Conservation (phyloP, 2,888 invertebrate genomes). For the Acholoe squamosa region DNA sequence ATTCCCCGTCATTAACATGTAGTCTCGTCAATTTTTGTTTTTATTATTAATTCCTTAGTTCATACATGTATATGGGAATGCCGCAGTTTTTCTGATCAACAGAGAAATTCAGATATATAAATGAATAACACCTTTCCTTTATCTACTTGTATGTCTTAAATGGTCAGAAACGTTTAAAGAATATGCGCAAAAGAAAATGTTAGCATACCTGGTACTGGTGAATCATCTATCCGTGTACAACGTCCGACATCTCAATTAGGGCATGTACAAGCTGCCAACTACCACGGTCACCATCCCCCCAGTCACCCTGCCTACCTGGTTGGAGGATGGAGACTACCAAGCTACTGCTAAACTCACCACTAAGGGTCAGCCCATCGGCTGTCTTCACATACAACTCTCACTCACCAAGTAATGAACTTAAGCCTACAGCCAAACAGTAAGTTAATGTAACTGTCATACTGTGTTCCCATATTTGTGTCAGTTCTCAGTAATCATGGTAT, state of each 20-base stretch:
- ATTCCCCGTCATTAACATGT: too few species aligned
- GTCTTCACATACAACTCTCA: slow-evolving; percentile 48
- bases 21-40: too few species aligned
- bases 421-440: too few species aligned
- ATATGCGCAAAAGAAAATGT: too few species aligned
- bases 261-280: slow-evolving; percentile 39
- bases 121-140: neutral
- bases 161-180: too few species aligned
- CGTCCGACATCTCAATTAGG: slow-evolving; percentile 15
- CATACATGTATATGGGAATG: too few species aligned
- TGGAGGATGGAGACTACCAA: slow-evolving; percentile 64
- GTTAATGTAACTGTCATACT: too few species aligned
- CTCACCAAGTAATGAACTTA: neutral
- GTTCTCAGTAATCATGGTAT: too few species aligned
- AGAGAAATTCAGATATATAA: neutral
- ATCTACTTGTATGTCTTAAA: neutral
- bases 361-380: slow-evolving; percentile 47
- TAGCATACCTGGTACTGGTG: too few species aligned
- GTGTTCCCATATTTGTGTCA: too few species aligned
- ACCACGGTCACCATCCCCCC: slow-evolving; percentile 12
- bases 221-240: neutral
- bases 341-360: slow-evolving; percentile 59
- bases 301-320: slow-evolving; percentile 54
- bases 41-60: too few species aligned
- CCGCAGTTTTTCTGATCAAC: too few species aligned